Percentiles rank a stretch among this genome's conserved stretches.
phyloP scores from a whole-genome alignment of 2,888 invertebrate genomes.

The Sericinus montela region DNA sequence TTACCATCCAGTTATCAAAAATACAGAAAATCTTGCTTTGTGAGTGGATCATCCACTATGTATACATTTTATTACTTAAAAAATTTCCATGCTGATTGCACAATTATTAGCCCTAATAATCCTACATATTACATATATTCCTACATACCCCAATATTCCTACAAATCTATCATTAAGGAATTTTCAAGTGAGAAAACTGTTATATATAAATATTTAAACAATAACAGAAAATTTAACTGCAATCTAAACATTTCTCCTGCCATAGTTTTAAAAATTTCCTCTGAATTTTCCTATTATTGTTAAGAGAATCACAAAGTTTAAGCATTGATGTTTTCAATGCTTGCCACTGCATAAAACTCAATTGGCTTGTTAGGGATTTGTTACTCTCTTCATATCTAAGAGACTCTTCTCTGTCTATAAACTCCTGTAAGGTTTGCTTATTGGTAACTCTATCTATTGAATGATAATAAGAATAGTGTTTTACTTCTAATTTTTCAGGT shows the following conservation, averaged over 20 bases:
- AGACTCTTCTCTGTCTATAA: slow-evolving; percentile 54
- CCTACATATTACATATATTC: too few species aligned
- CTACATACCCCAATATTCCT: too few species aligned
- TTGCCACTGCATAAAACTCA: slow-evolving; percentile 79
- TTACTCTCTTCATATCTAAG: slow-evolving; percentile 47
- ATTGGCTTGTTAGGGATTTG: slow-evolving; percentile 52
- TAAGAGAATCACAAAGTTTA: slow-evolving; percentile 38
- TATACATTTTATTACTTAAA: too few species aligned
- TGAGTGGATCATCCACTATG: too few species aligned
- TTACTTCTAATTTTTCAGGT: slow-evolving; percentile 22
- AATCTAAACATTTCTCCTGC: slow-evolving; percentile 65
- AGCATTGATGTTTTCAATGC: slow-evolving; percentile 57
- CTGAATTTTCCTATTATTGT: slow-evolving; percentile 53
- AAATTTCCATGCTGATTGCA: too few species aligned
- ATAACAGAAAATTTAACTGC: slow-evolving; percentile 34
- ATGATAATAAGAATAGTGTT: slow-evolving; percentile 30
- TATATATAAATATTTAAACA: too few species aligned
- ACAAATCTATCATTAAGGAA: too few species aligned
- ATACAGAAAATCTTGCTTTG: too few species aligned
- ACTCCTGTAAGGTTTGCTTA: slow-evolving; percentile 40
- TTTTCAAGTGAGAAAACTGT: too few species aligned
- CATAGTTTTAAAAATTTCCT: slow-evolving; percentile 60
- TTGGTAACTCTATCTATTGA: slow-evolving; percentile 44
- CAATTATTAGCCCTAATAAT: too few species aligned
- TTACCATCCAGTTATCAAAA: too few species aligned